Percentiles rank a stretch among this genome's conserved stretches.
phyloP scores from a whole-genome alignment of 2,888 invertebrate genomes.

The Notocelia uddmanniana region DNA sequence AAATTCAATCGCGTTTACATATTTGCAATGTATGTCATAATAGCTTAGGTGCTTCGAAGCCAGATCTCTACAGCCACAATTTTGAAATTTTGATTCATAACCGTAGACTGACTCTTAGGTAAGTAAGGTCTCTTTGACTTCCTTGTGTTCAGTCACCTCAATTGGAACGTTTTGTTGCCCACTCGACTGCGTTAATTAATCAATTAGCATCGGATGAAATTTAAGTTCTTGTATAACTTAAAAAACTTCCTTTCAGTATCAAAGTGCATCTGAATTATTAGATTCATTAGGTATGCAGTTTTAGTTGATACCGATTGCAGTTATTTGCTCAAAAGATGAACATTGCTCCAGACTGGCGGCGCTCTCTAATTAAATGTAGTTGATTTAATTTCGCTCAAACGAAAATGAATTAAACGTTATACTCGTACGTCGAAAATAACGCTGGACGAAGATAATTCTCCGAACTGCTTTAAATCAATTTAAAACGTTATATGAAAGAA shows the following conservation, averaged over 20 bases:
- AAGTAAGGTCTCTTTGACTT: too few relatives aligned
- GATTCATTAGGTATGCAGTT: conserved; percentile 31
- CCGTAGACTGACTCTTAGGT: too few relatives aligned
- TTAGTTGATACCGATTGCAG: conserved; percentile 18
- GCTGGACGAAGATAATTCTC: conserved; percentile 1
- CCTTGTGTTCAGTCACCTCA: too few relatives aligned
- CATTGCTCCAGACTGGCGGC: conserved; percentile 30
- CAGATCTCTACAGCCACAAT: too few relatives aligned
- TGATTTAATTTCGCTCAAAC: conserved; percentile 45
- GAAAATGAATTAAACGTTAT: conserved; percentile 25
- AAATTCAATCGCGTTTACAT: too few relatives aligned
- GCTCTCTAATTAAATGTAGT: conserved; percentile 43
- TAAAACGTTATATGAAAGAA: conserved; percentile 22
- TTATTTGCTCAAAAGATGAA: conserved; percentile 35
- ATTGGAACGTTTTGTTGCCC: too few relatives aligned
- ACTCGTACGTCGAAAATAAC: conserved; percentile 14
- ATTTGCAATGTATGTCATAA: too few relatives aligned
- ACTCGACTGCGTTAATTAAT: too few relatives aligned
- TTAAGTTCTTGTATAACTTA: not conserved
- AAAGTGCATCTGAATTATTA: conserved; percentile 8
- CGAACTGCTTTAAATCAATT: conserved; percentile 6
- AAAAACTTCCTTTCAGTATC: not conserved
- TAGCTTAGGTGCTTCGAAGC: too few relatives aligned
- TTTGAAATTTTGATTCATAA: too few relatives aligned
- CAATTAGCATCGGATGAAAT: not conserved